These are phyloP conservation scores for Megaceryle alcyon DNA, from an alignment of 2,797 vertebrate species.

Conservation along the genomic window DNA sequence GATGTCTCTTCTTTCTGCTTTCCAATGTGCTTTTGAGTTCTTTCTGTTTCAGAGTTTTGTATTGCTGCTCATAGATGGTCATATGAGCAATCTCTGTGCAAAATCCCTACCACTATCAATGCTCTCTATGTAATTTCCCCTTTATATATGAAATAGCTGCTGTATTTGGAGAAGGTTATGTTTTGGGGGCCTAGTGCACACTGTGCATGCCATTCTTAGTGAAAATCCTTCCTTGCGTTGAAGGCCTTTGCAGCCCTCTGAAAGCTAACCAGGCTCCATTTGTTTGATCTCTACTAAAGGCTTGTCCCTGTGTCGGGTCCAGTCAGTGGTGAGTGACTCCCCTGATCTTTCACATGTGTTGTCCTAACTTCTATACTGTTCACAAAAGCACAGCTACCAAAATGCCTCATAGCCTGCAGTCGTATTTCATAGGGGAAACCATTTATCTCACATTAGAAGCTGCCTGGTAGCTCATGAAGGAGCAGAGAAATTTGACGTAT, in stretches of 20 bases:
- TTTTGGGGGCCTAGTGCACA: neutral
- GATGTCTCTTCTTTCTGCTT: neutral
- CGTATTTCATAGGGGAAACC: rapidly evolving
- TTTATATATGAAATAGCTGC: rapidly evolving
- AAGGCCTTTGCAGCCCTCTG: neutral
- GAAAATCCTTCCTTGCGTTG: neutral
- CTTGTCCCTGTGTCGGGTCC: neutral
- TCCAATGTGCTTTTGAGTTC: neutral
- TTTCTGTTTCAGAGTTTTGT: neutral
- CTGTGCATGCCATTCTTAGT: neutral
- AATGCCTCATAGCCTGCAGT: neutral
- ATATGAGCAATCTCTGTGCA: too few species aligned
- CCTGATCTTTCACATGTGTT: rapidly evolving
- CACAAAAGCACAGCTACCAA: neutral
- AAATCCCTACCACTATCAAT: rapidly evolving
- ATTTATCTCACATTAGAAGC: rapidly evolving
- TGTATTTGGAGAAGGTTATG: neutral
- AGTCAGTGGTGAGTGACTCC: neutral
- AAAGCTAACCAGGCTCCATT: rapidly evolving
- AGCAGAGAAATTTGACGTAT: neutral
- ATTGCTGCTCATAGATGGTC: neutral
- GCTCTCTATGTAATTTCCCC: neutral
- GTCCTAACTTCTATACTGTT: rapidly evolving
- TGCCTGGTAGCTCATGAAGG: neutral
- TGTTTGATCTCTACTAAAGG: neutral